These are phyloP conservation scores for Mycteria americana DNA, from an alignment of 2,797 vertebrate genomes.

Conservation along the genomic window DNA sequence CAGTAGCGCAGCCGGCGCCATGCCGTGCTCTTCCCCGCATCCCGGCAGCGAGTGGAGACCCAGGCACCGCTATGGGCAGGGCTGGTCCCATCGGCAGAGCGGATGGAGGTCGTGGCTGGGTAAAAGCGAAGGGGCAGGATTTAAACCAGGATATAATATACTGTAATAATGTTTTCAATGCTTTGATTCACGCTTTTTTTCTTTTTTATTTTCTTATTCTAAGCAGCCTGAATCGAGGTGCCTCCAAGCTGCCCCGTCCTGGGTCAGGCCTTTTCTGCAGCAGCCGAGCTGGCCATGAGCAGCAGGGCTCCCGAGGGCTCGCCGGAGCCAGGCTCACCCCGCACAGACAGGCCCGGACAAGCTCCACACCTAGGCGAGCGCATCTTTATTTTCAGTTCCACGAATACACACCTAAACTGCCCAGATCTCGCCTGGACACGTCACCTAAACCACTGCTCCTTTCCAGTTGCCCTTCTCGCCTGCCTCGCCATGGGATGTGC, in stretches of 20 bases:
- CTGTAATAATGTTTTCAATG: not conserved
- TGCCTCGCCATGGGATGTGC: fast-evolving
- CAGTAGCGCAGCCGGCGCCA: fast-evolving
- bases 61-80: fast-evolving
- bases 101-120: not conserved
- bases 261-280: not conserved
- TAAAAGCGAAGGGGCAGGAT: not conserved
- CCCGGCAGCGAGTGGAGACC: fast-evolving
- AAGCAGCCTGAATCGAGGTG: not conserved
- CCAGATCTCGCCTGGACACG: not conserved
- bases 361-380: not conserved
- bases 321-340: fast-evolving
- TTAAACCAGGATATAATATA: not conserved
- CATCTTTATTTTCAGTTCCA: conserved; percentile 8
- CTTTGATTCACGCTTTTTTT: not conserved
- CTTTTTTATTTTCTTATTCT: not conserved
- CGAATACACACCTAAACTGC: not conserved
- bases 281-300: not conserved
- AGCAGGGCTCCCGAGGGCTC: not conserved
- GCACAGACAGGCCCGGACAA: not conserved
- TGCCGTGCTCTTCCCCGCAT: not conserved
- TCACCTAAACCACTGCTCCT: not conserved
- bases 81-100: not conserved
- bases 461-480: not conserved
- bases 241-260: not conserved